Conservation (phyloP, 2,888 invertebrate species). For the Pollenia amentaria region DNA sequence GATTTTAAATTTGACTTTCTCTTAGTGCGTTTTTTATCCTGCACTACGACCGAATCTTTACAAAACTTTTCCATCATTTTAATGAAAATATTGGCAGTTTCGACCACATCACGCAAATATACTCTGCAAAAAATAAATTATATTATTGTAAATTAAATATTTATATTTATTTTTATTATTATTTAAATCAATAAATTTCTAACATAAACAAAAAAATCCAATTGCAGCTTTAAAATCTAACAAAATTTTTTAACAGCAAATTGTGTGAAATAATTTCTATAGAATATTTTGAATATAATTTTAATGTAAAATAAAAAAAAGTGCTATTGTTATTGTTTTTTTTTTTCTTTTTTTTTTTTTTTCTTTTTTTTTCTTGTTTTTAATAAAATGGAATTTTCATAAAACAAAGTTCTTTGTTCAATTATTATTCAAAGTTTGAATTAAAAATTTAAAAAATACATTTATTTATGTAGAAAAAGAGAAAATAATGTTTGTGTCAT, state of each 20-base stretch:
- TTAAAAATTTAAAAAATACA: slow-evolving; percentile 7
- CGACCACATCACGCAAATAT: slow-evolving; percentile 94
- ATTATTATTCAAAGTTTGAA: slow-evolving; percentile 34
- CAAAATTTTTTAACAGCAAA: slow-evolving; percentile 27
- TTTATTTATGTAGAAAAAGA: slow-evolving; percentile 22
- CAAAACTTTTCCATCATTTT: slow-evolving; percentile 94
- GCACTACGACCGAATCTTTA: slow-evolving; percentile 88
- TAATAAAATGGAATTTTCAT: background rate
- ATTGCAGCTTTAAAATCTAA: background rate
- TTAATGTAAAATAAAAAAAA: background rate
- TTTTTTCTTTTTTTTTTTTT: background rate
- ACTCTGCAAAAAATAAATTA: slow-evolving; percentile 40
- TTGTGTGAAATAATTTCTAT: slow-evolving; percentile 43
- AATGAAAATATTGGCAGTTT: slow-evolving; percentile 95
- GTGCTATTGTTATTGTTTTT: background rate
- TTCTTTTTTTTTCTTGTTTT: background rate
- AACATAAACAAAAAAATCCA: background rate
- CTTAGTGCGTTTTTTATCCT: slow-evolving; percentile 86
- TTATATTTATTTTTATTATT: background rate
- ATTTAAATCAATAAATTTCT: background rate
- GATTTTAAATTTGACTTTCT: slow-evolving; percentile 77
- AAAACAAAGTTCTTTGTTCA: background rate
- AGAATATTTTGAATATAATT: slow-evolving; percentile 9
- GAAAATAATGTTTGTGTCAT: background rate
- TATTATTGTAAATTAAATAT: slow-evolving; percentile 10